These are phyloP conservation scores for Lithosia quadra DNA, from an alignment of 2,888 invertebrate genomes.

Conservation along the genomic window DNA sequence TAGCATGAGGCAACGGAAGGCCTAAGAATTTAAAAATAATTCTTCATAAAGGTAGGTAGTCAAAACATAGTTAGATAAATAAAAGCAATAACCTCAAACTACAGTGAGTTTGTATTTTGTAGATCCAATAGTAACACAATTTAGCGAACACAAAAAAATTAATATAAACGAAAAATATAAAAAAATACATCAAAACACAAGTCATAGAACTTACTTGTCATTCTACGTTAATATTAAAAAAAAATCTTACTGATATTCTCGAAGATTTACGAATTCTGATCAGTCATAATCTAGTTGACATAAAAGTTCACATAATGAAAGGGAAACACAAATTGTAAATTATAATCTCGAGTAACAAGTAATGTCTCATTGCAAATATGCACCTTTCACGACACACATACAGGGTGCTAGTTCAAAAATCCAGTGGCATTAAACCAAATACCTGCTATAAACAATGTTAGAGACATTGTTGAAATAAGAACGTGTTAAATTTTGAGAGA, in stretches of 20 bases:
- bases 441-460: background rate
- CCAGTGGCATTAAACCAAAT: constrained; percentile 11
- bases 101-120: background rate
- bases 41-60: too few species aligned
- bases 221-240: background rate
- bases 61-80: background rate
- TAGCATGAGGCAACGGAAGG: too few species aligned
- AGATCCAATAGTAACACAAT: background rate
- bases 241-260: background rate
- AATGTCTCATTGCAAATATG: constrained; percentile 48
- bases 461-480: too few species aligned
- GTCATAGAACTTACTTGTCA: background rate
- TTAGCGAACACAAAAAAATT: background rate
- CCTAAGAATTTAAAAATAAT: too few species aligned
- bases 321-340: constrained; percentile 51
- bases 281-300: background rate
- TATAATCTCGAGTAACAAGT: constrained; percentile 42
- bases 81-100: background rate
- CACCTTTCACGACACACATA: background rate
- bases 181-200: background rate
- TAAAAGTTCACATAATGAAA: constrained; percentile 52
- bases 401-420: background rate
- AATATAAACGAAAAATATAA: too few species aligned
- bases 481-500: background rate
- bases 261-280: background rate